These are phyloP conservation scores for Heliconius erato DNA, from an alignment of 2,888 invertebrate genomes.

Conservation along the genomic window DNA sequence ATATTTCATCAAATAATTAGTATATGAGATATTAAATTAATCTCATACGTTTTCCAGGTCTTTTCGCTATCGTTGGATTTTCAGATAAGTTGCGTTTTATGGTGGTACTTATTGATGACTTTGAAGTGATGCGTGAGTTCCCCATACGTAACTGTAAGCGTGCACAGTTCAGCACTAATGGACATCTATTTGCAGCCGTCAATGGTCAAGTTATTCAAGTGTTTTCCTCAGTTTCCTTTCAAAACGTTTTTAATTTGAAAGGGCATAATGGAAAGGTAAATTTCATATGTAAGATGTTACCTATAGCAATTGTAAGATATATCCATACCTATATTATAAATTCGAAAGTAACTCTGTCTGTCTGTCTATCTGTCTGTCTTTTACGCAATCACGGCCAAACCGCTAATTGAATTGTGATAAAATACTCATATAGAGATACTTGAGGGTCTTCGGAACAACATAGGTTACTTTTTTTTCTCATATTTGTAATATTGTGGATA, in stretches of 20 bases:
- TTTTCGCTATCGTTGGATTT: constrained; percentile 95
- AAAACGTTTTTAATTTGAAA: constrained; percentile 90
- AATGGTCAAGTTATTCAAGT: constrained; percentile 95
- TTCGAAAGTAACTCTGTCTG: too few species aligned
- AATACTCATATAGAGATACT: too few species aligned
- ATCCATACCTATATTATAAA: too few species aligned
- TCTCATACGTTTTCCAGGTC: constrained; percentile 80
- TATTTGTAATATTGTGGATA: too few species aligned
- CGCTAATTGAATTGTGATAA: too few species aligned
- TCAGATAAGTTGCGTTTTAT: constrained; percentile 95
- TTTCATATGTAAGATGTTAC: constrained; percentile 35
- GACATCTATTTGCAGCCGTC: constrained; percentile 96
- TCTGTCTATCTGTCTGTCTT: too few species aligned
- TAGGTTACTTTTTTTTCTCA: too few species aligned
- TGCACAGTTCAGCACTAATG: constrained; percentile 93
- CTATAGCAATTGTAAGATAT: neutral
- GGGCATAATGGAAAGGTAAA: constrained; percentile 91
- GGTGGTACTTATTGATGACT: constrained; percentile 95
- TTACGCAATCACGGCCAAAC: too few species aligned
- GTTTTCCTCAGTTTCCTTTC: constrained; percentile 93
- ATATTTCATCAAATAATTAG: neutral
- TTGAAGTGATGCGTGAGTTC: constrained; percentile 90
- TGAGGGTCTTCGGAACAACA: too few species aligned
- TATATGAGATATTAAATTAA: neutral
- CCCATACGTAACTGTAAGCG: constrained; percentile 91